Conservation (phyloP, 2,888 invertebrate genomes). For the Tethea ocularis region DNA sequence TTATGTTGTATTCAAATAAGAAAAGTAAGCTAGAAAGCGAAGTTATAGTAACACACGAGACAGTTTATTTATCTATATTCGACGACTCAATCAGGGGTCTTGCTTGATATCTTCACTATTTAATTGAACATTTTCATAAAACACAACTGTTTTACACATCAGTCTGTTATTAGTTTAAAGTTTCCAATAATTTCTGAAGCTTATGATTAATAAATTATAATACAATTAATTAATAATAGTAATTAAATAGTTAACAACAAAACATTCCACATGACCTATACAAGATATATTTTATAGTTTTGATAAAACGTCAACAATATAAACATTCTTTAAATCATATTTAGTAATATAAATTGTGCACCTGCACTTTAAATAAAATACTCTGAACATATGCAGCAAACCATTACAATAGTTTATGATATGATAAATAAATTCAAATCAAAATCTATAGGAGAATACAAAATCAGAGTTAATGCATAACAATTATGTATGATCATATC, state of each 20-base stretch:
- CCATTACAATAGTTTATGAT: not conserved
- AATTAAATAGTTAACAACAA: conserved; percentile 28
- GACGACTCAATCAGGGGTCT: not conserved
- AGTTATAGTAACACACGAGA: conserved; percentile 30
- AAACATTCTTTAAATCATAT: conserved; percentile 26
- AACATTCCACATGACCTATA: conserved; percentile 15
- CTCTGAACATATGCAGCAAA: not conserved
- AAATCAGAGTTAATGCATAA: conserved; percentile 14
- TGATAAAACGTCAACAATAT: conserved; percentile 35
- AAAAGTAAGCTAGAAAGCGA: conserved; percentile 41
- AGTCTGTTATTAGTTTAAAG: not conserved
- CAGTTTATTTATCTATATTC: conserved; percentile 12
- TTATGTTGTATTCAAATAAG: conserved; percentile 19
- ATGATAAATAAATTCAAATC: not conserved
- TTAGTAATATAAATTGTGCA: not conserved
- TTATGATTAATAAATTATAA: conserved; percentile 16
- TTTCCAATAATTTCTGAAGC: not conserved
- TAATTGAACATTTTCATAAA: not conserved
- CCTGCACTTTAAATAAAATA: not conserved
- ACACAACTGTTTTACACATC: not conserved
- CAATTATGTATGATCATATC: conserved; percentile 31
- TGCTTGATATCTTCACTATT: not conserved
- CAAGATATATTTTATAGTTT: conserved; percentile 16
- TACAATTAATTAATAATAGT: conserved; percentile 19
- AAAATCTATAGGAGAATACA: not conserved